Evolutionary conservation across 2,888 invertebrate species (phyloP), one percentile per base, ranked within the genome.

Genomic region (Scaptomyza parva): DNA sequence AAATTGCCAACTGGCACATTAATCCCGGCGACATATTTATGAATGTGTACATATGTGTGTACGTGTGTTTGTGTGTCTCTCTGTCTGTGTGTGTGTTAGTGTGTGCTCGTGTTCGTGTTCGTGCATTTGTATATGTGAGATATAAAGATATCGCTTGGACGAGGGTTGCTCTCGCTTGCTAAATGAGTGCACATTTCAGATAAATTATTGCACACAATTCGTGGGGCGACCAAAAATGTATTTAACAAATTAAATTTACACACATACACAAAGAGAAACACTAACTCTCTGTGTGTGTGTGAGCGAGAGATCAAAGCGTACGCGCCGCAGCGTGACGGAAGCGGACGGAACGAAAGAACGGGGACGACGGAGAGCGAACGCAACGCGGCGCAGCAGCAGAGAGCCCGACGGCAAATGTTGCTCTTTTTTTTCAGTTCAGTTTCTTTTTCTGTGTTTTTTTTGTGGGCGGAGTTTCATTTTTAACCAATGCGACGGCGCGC

Each of bases 1-100:
- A 82, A 84, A 83, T 81, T 79, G 85, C 86, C 88, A 82, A 86
- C 89, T 79, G 86, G 78, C 86, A 77, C 89, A 89, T 89, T 89
- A 89, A 89, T 89, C 88, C 88, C 72, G 71, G 72, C 83, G 84
- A 88, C 86, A 88, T 88, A 83, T 88, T 88, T 88, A 88, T 85
- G 87, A 80, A 82, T 75, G 37, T 37, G 9, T 6, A 35, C 3
- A 35, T 8, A 17, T 0, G 7, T n/a, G 1, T 33, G 6, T 33
- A 6, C 7, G 33, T 33, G 2, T 33, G n/a, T n/a, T 1, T 33
- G 30, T 33, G 0, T 3, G 30, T 33, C 1, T 33, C 12, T 12
- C n/a, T 33, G 11, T 33, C n/a, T 35, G 7, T 35, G 3, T 30
- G 3, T 35, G 35, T 14, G 28, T 26, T 55, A 14, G 57, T 65